A percentile compares a stretch with the other conserved stretches of the same genome.
These are phyloP conservation scores for Lepidonotus clava DNA, from an alignment of 2,888 invertebrate species.

Conservation along the genomic window DNA sequence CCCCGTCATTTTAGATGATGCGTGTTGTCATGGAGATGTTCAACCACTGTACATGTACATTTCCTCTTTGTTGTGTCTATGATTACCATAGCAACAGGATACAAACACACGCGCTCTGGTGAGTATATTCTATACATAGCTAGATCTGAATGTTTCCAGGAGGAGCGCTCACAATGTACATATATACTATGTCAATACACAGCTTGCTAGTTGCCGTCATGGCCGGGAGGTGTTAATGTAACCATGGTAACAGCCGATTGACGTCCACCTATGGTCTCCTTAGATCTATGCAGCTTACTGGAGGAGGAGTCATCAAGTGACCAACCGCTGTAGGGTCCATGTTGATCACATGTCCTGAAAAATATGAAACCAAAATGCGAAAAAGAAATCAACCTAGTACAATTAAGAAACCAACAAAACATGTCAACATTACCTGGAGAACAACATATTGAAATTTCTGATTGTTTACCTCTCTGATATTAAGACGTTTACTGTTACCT, in stretches of 20 bases:
- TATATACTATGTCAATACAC: slow-evolving; percentile 15
- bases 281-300: slow-evolving; percentile 40
- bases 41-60: slow-evolving; percentile 26
- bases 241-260: slow-evolving; percentile 35
- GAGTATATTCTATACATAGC: slow-evolving; percentile 18
- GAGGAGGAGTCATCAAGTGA: slow-evolving; percentile 31
- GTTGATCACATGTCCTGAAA: slow-evolving; percentile 35
- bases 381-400: too few relatives aligned
- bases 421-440: too few relatives aligned
- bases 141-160: slow-evolving; percentile 17
- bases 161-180: not conserved
- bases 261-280: slow-evolving; percentile 34
- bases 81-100: slow-evolving; percentile 8
- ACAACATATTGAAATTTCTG: too few relatives aligned
- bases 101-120: slow-evolving; percentile 1
- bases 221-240: not conserved
- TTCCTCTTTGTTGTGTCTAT: slow-evolving; percentile 38
- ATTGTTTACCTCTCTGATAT: too few relatives aligned
- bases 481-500: too few relatives aligned
- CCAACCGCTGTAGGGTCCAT: not conserved
- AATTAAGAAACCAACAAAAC: too few relatives aligned
- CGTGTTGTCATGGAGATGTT: slow-evolving; percentile 33
- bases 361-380: too few relatives aligned
- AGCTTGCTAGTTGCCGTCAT: not conserved
- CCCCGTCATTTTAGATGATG: not conserved